Base-by-base conservation (phyloP, 2,888 invertebrate species). In the Caenorhabditis macrosperma region DNA sequence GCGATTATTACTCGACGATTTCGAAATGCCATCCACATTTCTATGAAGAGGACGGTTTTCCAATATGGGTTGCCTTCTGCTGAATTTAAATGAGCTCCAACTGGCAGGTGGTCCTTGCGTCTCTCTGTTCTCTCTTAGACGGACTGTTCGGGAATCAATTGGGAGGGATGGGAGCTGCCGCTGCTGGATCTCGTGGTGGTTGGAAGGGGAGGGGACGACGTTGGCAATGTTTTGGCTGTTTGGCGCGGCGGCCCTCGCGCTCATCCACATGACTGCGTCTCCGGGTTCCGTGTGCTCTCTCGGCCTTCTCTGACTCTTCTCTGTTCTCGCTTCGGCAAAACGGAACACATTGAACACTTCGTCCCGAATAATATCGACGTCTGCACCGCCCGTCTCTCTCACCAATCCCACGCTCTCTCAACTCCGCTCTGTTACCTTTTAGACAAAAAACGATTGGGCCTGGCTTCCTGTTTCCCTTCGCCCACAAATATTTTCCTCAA, bases 181-280 rank as follows among this genome's bases (percentile, higher is more conserved):
- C n/a, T n/a, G 48, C 24, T 9, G 24, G 48, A 38, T 38, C 38
- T 38, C 38, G 5, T 38, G 12, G n/a, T n/a, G n/a, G n/a, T n/a
- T n/a, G 41, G 5, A 2, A 41, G 10, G n/a, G n/a, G 41, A 3
- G 3, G 48, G n/a, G 55, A 55, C 55, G 54, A 26, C 44, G 59
- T 59, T 69, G 69, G 69, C 60, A 72, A 44, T 61, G 60, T 54
- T 54, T 22, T 44, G 26, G n/a, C 63, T 12, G 48, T 12, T 46
- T 55, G 69, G 69, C 69, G 69, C 69, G 12, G 60, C 69, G 69
- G 50, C 69, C 69, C 46, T 57, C 44, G 55, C 55, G 55, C 66
- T 17, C 35, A 52, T 50, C 50, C 46, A 9, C 17, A 38, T 15
- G 38, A 44, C 38, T 38, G 33, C 28, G 55, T 72, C 72, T 72